Percentiles rank a stretch among this genome's conserved stretches.
Evolutionary conservation across 2,113 vertebrate genomes (phyloP).

Genomic region (Puntigrus tetrazona): DNA sequence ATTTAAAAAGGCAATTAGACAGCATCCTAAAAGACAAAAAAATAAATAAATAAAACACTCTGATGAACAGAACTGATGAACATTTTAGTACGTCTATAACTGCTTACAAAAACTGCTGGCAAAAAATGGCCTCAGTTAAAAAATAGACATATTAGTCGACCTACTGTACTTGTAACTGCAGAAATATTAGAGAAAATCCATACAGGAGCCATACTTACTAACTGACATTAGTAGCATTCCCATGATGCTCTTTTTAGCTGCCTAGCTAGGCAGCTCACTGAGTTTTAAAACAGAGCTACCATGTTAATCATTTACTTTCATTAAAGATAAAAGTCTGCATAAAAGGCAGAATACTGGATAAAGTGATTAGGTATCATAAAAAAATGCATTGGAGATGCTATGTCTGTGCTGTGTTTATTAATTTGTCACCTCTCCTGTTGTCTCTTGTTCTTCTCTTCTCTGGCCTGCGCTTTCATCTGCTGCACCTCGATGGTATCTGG

Average conservation of each 20-base stretch:
- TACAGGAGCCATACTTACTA: no score
- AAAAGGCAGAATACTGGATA: background rate
- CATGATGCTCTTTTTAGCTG: background rate
- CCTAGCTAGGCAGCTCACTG: background rate
- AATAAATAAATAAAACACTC: background rate
- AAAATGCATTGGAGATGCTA: background rate
- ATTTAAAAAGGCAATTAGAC: no score
- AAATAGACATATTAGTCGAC: no score
- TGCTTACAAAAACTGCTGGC: background rate
- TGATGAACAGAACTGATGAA: background rate
- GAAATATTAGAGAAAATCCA: no score
- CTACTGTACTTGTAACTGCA: no score
- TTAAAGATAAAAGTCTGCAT: background rate
- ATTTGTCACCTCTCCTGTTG: slow-evolving; percentile 89
- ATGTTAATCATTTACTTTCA: background rate
- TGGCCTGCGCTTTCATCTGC: slow-evolving; percentile 98
- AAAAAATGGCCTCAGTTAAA: background rate
- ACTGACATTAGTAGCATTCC: no score
- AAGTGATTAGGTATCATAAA: background rate
- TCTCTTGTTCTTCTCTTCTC: slow-evolving; percentile 95
- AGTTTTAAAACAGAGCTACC: background rate
- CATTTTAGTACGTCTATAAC: background rate
- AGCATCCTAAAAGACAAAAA: no score
- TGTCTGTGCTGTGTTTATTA: background rate
- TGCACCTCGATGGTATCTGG: slow-evolving; percentile 98